Evolutionary conservation across 35 echinoderm and acorn worm genomes (phyloP).

Genomic region (Heliocidaris erythrogramma): DNA sequence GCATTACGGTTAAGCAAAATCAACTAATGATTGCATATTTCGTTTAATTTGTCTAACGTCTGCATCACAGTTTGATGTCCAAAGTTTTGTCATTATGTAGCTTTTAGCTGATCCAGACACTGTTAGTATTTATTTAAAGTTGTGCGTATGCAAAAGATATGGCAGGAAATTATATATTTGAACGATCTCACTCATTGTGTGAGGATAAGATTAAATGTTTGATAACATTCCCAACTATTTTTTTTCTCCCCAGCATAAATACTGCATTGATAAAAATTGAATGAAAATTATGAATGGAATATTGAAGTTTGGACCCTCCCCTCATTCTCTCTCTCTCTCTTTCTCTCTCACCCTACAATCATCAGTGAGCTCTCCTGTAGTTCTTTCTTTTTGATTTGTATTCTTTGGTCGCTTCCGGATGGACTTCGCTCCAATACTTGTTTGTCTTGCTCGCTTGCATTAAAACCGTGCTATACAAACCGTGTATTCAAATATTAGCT

Average conservation of each 20-base stretch:
- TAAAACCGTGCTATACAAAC: background rate
- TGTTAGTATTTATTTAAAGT: background rate
- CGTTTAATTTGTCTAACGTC: no score
- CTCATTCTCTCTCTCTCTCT: background rate
- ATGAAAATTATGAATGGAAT: slow-evolving; percentile 13
- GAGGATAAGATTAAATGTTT: background rate
- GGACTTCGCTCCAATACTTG: background rate
- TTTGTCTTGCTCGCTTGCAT: background rate
- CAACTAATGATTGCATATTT: no score
- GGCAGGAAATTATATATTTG: slow-evolving; percentile 3
- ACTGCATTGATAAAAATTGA: background rate
- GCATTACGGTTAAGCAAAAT: no score
- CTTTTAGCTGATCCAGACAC: background rate
- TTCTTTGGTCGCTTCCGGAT: background rate
- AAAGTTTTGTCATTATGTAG: no score
- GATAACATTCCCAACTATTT: background rate
- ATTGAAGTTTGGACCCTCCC: background rate
- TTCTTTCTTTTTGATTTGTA: background rate
- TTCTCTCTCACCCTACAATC: background rate
- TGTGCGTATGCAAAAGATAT: background rate
- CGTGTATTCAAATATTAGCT: slow-evolving; percentile 11
- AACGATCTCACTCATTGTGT: background rate
- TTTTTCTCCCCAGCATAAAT: background rate
- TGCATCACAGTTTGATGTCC: no score
- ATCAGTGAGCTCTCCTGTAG: background rate